phyloP scores from a whole-genome alignment of 2,888 invertebrate species.

The Drymonia ruficornis region DNA sequence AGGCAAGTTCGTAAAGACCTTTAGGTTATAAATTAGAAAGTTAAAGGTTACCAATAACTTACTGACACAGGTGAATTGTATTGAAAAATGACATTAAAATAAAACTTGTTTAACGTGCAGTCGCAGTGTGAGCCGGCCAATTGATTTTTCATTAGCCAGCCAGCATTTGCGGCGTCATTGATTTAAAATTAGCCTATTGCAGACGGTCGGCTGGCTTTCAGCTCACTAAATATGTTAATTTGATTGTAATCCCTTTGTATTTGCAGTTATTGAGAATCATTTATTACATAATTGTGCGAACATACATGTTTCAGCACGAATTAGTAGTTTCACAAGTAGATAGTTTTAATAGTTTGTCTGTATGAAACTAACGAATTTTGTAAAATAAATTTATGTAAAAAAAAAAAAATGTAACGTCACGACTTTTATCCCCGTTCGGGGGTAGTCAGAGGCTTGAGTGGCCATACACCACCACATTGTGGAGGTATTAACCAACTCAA shows the following conservation, averaged over 20 bases:
- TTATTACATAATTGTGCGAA: too few relatives aligned
- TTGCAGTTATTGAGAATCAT: neutral
- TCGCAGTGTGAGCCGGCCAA: slow-evolving; percentile 3
- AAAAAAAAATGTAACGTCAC: too few relatives aligned
- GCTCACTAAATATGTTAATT: neutral
- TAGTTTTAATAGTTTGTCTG: too few relatives aligned
- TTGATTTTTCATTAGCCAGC: slow-evolving; percentile 19
- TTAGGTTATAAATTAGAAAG: neutral
- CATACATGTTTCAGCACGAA: too few relatives aligned
- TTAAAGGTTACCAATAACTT: neutral
- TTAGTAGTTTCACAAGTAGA: too few relatives aligned
- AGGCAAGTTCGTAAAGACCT: too few relatives aligned
- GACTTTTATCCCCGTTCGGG: too few relatives aligned
- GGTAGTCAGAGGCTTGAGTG: too few relatives aligned
- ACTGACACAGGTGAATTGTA: neutral
- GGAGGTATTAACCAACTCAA: too few relatives aligned
- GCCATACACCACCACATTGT: too few relatives aligned
- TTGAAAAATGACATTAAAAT: neutral
- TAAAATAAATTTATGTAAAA: too few relatives aligned
- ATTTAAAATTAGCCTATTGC: slow-evolving; percentile 21
- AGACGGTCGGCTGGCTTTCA: neutral
- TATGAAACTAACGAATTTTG: too few relatives aligned
- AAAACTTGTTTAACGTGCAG: neutral
- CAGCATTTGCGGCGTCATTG: slow-evolving; percentile 12
- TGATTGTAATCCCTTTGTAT: neutral